These are phyloP conservation scores for Cotesia vestalis DNA, from an alignment of 1,140 invertebrate genomes.

Conservation along the genomic window DNA sequence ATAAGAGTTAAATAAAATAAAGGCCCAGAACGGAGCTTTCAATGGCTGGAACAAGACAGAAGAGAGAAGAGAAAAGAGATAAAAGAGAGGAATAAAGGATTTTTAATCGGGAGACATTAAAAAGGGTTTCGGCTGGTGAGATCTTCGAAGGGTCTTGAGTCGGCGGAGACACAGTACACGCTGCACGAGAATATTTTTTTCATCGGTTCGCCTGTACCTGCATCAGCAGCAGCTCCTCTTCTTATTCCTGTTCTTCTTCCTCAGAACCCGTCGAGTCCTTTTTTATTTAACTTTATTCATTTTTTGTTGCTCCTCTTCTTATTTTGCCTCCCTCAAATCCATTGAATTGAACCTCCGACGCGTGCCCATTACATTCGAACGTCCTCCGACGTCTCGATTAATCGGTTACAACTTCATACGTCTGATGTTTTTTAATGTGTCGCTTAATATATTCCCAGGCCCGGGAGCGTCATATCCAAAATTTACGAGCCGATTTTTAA, in stretches of 20 bases:
- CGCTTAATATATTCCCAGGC: not conserved
- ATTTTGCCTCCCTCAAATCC: slow-evolving; percentile 18
- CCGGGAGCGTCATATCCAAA: not conserved
- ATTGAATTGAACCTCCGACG: slow-evolving; percentile 28
- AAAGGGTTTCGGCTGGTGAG: no score
- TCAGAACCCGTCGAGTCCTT: no score
- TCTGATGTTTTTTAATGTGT: not conserved
- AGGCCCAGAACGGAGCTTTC: no score
- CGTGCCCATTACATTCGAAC: slow-evolving; percentile 43
- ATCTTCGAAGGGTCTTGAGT: not conserved
- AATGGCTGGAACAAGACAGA: no score
- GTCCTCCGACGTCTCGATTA: slow-evolving; percentile 29
- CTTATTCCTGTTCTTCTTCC: not conserved
- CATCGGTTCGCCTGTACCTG: not conserved
- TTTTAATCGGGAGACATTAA: no score
- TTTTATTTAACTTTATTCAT: slow-evolving; percentile 6
- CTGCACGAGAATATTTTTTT: not conserved
- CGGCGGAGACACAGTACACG: not conserved
- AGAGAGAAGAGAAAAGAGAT: not conserved
- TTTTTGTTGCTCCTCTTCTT: slow-evolving; percentile 1
- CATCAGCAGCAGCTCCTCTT: not conserved
- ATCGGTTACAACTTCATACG: slow-evolving; percentile 34
- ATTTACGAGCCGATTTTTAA: no score
- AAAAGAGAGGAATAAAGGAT: not conserved
- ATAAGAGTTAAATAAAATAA: no score